Evolutionary conservation across 2,797 vertebrate genomes (phyloP), one percentile per base, ranked within the genome.

Genomic region (Nothura maculosa): DNA sequence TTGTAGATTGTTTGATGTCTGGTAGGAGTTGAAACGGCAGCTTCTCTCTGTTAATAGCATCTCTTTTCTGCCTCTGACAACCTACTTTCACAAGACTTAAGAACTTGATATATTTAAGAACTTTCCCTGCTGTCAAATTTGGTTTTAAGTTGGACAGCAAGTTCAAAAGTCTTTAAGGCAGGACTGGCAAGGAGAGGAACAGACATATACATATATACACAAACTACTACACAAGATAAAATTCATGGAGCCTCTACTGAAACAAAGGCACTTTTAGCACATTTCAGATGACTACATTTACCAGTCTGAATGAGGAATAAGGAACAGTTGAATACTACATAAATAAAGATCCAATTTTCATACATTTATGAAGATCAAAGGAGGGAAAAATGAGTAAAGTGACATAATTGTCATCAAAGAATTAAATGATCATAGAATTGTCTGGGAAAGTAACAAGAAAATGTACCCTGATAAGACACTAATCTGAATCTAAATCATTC

Each of bases 151-250:
- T 95, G 89, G 91, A 92, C 70, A 94, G 77, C 47, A 86, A 90
- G 94, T 92, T 92, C 92, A 96, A 84, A 92, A 94, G 91, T 93
- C 94, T 90, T 90, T 92, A 91, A 86, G 55, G 81, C 52, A 92
- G 38, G 68, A 79, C 21, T 90, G 83, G 63, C 52, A 79, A 66
- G 91, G 55, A 90, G 79, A 73, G 72, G 67, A 94, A 43, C 47
- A 86, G 85, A 52, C 77, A 69, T 27, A 61, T 42, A 36, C 40
- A 38, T 19, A 85, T 55, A 66, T 38, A 63, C 22, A 63, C 43
- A 76, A 74, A 34, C 40, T 48, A 67, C 63, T 40, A 1, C 22
- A 57, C 22, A 40, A n/a, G 57, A 55, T 73, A 81, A 83, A 94
- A 92, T 32, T 87, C n/a, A 40, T 25, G 62, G 42, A 81, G 64